Evolutionary conservation across 2,113 vertebrate genomes (phyloP), one percentile per base, ranked within the genome.

Genomic region (Pachypanchax playfairii): DNA sequence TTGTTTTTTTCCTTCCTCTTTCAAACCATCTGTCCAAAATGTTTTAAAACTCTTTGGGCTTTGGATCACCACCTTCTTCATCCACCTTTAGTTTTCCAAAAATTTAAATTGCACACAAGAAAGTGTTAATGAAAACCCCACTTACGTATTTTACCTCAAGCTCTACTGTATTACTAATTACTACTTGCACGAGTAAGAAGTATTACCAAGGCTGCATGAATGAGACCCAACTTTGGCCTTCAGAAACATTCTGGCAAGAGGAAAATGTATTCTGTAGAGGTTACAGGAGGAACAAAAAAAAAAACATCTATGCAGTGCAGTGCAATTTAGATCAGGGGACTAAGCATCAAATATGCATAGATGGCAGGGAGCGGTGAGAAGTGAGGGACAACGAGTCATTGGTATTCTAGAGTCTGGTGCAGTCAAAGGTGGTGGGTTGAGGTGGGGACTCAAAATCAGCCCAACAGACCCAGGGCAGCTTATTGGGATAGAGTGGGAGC

Each of bases 391-490:
- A 4, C 25, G 49, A 50, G 62, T 83, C 65, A 82, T 90, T 90
- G 75, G 84, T 89, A 89, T 90, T 89, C 89, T 15, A 46, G 77
- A 15, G 56, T 70, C 80, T 66, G 55, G 44, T 67, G 70, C 79
- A 83, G 83, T 83, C 82, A 84, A 79, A 87, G 88, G 83, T 85
- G 70, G 51, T 81, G 67, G 82, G 70, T 77, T 84, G 76, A 49
- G 77, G 56, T 48, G 58, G 48, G 75, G 70, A 79, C 83, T 87
- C 75, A 66, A 70, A 82, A 78, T 81, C 76, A 85, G 83, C 86
- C 71, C 83, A 54, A 77, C 56, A 80, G 79, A 87, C 81, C 84
- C 85, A 79, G 67, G 66, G 82, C 79, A 88, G 83, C 85, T 91
- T 91, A 90, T 64, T 81, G 82, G 85, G 88, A 86, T 84, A 70